phyloP scores from a whole-genome alignment of 2,113 vertebrate species.

The Crocuta crocuta region DNA sequence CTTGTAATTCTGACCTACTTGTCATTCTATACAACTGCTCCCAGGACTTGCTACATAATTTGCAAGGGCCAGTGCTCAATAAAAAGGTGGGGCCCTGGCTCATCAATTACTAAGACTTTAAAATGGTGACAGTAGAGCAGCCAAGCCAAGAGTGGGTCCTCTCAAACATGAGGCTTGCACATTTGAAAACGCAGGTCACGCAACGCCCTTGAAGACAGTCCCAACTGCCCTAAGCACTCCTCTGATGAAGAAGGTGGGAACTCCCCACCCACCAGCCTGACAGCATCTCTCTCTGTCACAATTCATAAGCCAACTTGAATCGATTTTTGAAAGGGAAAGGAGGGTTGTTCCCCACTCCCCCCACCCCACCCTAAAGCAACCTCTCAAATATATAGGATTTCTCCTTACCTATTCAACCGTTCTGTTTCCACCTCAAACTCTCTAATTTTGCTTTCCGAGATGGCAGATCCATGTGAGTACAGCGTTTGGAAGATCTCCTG shows the following conservation, averaged over 20 bases:
- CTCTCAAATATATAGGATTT: not conserved
- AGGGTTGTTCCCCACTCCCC: no score
- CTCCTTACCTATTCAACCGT: conserved; percentile 91
- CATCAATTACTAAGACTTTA: not conserved
- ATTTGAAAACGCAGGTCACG: not conserved
- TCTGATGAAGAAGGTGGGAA: not conserved
- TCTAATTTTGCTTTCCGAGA: conserved; percentile 93
- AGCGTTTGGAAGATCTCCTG: conserved; percentile 95
- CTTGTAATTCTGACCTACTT: not conserved
- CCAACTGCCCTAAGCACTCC: not conserved
- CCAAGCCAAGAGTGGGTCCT: not conserved
- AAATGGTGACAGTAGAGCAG: not conserved
- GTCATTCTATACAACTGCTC: not conserved
- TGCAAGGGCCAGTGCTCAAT: not conserved
- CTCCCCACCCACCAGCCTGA: not conserved
- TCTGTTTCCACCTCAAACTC: conserved; percentile 95
- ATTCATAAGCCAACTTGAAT: not conserved
- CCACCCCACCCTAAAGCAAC: not conserved
- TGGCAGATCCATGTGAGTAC: conserved; percentile 93
- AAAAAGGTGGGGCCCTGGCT: not conserved
- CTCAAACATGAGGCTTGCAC: accelerated
- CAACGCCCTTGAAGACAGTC: accelerated
- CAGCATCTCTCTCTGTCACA: not conserved
- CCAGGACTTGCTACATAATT: not conserved
- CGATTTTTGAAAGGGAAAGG: not conserved